phyloP scores from a whole-genome alignment of 2,797 vertebrate species.

The Sebastolobus altivelis region DNA sequence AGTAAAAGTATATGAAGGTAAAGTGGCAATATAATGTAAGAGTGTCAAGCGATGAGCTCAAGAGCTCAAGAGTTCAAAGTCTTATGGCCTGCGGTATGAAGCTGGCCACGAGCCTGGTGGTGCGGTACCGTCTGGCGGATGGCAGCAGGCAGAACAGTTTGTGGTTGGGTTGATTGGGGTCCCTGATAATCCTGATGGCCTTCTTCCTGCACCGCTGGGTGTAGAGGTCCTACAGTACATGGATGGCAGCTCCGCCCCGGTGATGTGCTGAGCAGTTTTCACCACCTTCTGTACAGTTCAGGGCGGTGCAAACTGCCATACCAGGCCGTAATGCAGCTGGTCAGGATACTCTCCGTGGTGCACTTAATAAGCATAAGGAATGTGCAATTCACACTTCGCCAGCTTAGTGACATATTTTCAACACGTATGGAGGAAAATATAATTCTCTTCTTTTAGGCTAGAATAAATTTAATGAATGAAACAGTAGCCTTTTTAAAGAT shows the following conservation, averaged over 20 bases:
- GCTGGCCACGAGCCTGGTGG: too few relatives aligned
- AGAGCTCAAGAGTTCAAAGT: too few relatives aligned
- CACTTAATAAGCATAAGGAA: not conserved
- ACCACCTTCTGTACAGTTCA: not conserved
- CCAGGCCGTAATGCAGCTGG: rapidly evolving
- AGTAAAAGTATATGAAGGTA: not conserved
- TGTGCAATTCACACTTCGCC: not conserved
- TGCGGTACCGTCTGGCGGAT: too few relatives aligned
- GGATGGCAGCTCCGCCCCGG: not conserved
- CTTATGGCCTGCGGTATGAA: too few relatives aligned
- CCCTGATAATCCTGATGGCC: not conserved
- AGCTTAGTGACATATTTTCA: too few relatives aligned
- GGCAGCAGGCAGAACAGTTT: too few relatives aligned
- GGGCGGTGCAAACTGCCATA: not conserved
- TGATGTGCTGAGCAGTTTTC: not conserved
- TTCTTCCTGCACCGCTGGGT: not conserved
- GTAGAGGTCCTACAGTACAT: not conserved
- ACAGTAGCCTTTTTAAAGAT: not conserved
- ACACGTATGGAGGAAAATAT: too few relatives aligned
- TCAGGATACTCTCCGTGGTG: too few relatives aligned
- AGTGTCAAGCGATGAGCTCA: too few relatives aligned
- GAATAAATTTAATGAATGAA: too few relatives aligned
- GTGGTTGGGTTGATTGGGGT: not conserved
- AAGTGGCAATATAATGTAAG: not conserved
- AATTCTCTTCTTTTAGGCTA: too few relatives aligned